Conservation (phyloP, 2,888 invertebrate species). For the Hydraecia micacea region DNA sequence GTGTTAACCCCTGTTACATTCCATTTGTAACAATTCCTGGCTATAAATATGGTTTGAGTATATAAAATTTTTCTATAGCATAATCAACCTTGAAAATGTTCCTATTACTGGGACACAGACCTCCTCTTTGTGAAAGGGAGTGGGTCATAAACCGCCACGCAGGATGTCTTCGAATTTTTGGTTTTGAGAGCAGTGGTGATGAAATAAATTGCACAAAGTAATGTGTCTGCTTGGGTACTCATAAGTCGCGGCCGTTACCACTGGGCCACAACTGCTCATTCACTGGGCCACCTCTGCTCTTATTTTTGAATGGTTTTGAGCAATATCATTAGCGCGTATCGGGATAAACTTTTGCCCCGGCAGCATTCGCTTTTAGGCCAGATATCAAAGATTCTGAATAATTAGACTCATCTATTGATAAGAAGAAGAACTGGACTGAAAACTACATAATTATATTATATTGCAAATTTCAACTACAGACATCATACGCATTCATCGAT, state of each 20-base stretch:
- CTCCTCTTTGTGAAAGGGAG: too few relatives aligned
- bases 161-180: too few relatives aligned
- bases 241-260: too few relatives aligned
- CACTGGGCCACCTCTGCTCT: too few relatives aligned
- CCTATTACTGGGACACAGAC: too few relatives aligned
- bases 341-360: background rate
- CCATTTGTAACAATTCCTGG: background rate
- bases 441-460: background rate
- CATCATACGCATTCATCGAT: background rate
- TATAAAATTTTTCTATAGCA: background rate
- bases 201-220: too few relatives aligned
- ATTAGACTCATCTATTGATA: background rate
- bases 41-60: background rate
- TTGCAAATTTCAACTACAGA: background rate
- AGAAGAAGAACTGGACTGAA: too few relatives aligned
- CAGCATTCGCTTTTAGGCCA: background rate
- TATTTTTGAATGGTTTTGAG: background rate
- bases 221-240: too few relatives aligned
- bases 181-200: too few relatives aligned
- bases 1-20: background rate
- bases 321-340: background rate
- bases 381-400: background rate
- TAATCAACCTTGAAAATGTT: too few relatives aligned
- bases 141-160: too few relatives aligned
- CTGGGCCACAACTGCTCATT: too few relatives aligned